Evolutionary conservation across 92 coral and sea anemone genomes (phyloP), one percentile per base, ranked within the genome.

Genomic region (Phenganax marumi): DNA sequence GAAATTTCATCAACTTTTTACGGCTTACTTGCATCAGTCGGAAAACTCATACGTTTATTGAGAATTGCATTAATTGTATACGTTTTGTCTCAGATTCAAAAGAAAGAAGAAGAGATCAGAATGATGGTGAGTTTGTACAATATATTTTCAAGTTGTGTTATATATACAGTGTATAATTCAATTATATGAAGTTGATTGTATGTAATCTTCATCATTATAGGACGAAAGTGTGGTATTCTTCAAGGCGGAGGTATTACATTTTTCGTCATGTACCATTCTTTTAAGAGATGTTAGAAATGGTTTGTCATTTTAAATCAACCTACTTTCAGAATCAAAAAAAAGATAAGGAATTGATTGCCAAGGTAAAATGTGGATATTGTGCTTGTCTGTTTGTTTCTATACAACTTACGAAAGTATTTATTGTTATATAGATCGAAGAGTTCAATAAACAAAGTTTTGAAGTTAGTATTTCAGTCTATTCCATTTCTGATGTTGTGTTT

Each of bases 301-400:
- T 43, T 70, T 12, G 33, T 3, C 4, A 46, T 76, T 13, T 13
- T 65, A 33, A 33, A 33, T 55, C 48, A 52, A 25, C 58, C 24
- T 75, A 39, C 43, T 81, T 52, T 76, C 89, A 96, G 99, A 96
- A 96, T 86, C 99, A 96, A 82, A 96, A 92, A 91, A 92, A 92
- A 71, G 97, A 96, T 85, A 91, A 89, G 60, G 99, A 96, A 49
- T 89, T 96, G 6, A 90, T 92, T 21, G 79, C 87, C 12, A 96
- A 96, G 99, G 99, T 92, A 76, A 8, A 65, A 24, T 54, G 0
- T 13, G 53, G 39, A 39, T 70, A 52, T 43, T 33, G 14, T 51
- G 48, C 8, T 12, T 43, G 3, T 13, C 21, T 19, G 8, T 12
- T 23, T 10, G 22, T 21, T 16, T 52, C 50, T 51, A 33, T 6